These are phyloP conservation scores for Tipula lateralis DNA, from an alignment of 2,888 invertebrate species.

Conservation along the genomic window DNA sequence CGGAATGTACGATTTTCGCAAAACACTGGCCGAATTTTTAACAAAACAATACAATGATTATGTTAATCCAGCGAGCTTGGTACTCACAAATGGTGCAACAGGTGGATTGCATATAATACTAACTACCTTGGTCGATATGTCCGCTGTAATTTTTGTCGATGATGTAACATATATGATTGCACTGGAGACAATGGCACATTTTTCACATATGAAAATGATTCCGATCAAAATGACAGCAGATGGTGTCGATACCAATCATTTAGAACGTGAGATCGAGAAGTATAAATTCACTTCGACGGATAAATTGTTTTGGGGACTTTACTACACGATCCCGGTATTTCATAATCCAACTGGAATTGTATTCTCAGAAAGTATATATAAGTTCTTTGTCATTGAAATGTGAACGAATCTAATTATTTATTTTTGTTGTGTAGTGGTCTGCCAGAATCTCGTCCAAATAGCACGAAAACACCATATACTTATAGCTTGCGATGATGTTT, in stretches of 20 bases:
- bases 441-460: slow-evolving; percentile 47
- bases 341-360: slow-evolving; percentile 58
- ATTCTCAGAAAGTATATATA: slow-evolving; percentile 47
- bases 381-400: neutral
- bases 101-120: slow-evolving; percentile 56
- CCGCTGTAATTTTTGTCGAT: slow-evolving; percentile 58
- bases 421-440: slow-evolving; percentile 42
- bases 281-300: slow-evolving; percentile 41
- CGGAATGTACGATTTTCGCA: slow-evolving; percentile 51
- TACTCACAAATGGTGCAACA: slow-evolving; percentile 58
- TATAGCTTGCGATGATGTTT: slow-evolving; percentile 60
- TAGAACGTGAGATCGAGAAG: slow-evolving; percentile 48
- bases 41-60: slow-evolving; percentile 47
- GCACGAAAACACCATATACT: slow-evolving; percentile 49
- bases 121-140: slow-evolving; percentile 53
- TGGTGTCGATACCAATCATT: slow-evolving; percentile 51
- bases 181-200: slow-evolving; percentile 53
- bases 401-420: neutral
- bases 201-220: slow-evolving; percentile 52
- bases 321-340: slow-evolving; percentile 56
- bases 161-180: slow-evolving; percentile 62
- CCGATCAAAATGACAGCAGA: slow-evolving; percentile 47
- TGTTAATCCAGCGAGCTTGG: slow-evolving; percentile 51
- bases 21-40: slow-evolving; percentile 51
- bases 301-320: slow-evolving; percentile 54